Conservation (phyloP, 2,888 invertebrate species). For the Tenthredo distinguenda region DNA sequence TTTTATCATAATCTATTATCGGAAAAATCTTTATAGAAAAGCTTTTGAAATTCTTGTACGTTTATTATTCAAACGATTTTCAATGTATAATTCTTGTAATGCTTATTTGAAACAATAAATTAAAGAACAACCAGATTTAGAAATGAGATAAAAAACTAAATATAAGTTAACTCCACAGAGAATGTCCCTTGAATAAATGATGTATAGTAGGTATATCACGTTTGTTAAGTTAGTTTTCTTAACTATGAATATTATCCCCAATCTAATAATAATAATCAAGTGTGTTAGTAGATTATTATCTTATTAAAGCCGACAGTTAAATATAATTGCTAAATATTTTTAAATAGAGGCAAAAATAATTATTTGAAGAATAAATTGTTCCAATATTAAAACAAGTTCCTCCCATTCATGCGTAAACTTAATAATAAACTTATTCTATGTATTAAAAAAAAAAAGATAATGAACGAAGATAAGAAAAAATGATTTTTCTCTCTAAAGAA, state of each 20-base stretch:
- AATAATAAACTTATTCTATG: background rate
- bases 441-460: background rate
- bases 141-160: background rate
- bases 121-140: background rate
- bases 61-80: background rate
- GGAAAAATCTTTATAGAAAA: background rate
- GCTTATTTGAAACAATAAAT: background rate
- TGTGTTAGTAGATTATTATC: background rate
- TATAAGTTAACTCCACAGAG: background rate
- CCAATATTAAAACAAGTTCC: background rate
- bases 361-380: background rate
- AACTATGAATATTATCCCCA: background rate
- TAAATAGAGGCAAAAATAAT: background rate
- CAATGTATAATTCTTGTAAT: background rate
- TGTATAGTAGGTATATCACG: slow-evolving; percentile 6
- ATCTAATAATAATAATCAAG: background rate
- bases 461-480: background rate
- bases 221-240: slow-evolving; percentile 4
- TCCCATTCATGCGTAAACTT: background rate
- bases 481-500: background rate
- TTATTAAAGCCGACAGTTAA: background rate
- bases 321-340: background rate
- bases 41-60: background rate
- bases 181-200: background rate
- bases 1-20: background rate